Evolutionary conservation across 2,113 vertebrate species (phyloP).

Genomic region (Lathamus discolor): DNA sequence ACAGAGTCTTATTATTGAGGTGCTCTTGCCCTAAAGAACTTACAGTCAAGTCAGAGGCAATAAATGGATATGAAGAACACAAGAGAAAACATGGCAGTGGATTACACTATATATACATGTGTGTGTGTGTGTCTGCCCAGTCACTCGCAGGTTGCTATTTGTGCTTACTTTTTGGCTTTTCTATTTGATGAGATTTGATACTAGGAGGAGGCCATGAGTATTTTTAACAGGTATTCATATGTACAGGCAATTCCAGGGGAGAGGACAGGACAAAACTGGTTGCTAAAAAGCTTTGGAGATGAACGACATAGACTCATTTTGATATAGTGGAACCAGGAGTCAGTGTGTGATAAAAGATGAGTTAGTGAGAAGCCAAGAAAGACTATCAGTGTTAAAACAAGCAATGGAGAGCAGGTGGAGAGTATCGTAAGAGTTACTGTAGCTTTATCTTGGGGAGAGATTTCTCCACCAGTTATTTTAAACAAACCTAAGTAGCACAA

Average conservation of each 20-base stretch:
- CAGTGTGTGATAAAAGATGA: not conserved
- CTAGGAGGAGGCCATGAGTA: not conserved
- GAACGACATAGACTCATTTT: not conserved
- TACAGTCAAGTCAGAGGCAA: not conserved
- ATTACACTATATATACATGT: fast-evolving
- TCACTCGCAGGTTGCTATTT: not conserved
- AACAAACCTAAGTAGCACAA: not conserved
- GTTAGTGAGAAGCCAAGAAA: not conserved
- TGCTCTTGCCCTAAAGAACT: constrained; percentile 9
- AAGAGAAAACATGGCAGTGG: not conserved
- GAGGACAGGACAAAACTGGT: not conserved
- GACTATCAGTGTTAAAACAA: not conserved
- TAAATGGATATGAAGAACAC: not conserved
- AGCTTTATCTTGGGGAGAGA: not conserved
- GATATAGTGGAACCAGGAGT: not conserved
- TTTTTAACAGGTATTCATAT: not conserved
- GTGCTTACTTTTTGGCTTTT: not conserved
- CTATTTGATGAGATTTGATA: not conserved
- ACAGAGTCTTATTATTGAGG: constrained; percentile 9
- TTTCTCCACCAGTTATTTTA: not conserved
- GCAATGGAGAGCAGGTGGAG: not conserved
- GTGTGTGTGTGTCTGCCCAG: not conserved
- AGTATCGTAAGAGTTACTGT: not conserved
- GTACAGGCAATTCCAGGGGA: not conserved
- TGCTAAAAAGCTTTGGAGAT: not conserved